A percentile compares a stretch with the other conserved stretches of the same genome.
These are phyloP conservation scores for Thripadectes ignobilis DNA, from an alignment of 2,797 vertebrate genomes.

Conservation along the genomic window DNA sequence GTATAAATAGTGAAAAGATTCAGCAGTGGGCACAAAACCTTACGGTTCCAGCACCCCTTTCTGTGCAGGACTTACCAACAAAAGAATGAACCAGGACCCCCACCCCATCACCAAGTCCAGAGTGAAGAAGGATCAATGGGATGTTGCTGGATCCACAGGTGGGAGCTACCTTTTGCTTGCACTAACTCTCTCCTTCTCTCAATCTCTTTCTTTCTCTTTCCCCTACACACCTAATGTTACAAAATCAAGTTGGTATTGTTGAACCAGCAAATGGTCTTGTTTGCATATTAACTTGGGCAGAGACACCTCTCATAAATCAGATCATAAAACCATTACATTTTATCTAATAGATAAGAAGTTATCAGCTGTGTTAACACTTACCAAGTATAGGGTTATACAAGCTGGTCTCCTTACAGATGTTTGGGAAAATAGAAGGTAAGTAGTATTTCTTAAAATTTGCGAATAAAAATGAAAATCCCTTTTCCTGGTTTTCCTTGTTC, in stretches of 20 bases:
- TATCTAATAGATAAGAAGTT: neutral
- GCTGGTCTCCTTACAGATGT: conserved; percentile 95
- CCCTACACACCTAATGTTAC: neutral
- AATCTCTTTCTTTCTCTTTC: neutral
- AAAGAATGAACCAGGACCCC: neutral
- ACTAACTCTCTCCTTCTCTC: neutral
- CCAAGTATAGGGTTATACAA: conserved; percentile 94
- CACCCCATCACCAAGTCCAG: neutral
- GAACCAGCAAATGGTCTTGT: neutral
- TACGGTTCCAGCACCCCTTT: neutral
- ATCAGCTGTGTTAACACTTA: conserved; percentile 74
- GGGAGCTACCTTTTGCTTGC: neutral
- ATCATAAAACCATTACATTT: too few species aligned
- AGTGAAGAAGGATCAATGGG: neutral
- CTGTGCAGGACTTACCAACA: neutral
- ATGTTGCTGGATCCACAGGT: accelerated
- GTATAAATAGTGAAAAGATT: neutral
- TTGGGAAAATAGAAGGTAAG: conserved; percentile 97
- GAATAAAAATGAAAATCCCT: conserved; percentile 97
- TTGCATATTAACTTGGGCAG: neutral
- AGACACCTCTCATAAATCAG: neutral
- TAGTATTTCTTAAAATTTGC: conserved; percentile 98
- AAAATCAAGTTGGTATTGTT: neutral
- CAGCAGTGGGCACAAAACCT: neutral
- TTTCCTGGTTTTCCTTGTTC: conserved; percentile 97